These are phyloP conservation scores for Apotomis turbidana DNA, from an alignment of 2,888 invertebrate species.

Conservation along the genomic window DNA sequence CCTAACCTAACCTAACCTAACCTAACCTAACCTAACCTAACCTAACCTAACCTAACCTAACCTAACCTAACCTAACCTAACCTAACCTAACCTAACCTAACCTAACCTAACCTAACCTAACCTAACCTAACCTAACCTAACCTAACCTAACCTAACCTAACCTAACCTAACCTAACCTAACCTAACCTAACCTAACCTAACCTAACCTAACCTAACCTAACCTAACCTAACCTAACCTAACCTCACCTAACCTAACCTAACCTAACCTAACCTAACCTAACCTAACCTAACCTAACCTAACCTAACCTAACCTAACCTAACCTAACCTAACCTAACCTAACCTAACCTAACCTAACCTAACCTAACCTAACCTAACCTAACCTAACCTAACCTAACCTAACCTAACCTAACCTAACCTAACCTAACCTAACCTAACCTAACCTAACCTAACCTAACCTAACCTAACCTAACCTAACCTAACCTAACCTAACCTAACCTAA, in stretches of 20 bases:
- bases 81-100: constrained; percentile 36
- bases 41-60: constrained; percentile 30
- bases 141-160: constrained; percentile 38
- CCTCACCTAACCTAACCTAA: constrained; percentile 35
- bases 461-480: constrained; percentile 5
- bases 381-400: constrained; percentile 12
- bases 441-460: constrained; percentile 7
- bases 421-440: constrained; percentile 3
- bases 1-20: constrained; percentile 38
- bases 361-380: constrained; percentile 7
- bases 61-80: constrained; percentile 23
- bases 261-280: constrained; percentile 24
- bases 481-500: constrained; percentile 11
- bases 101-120: constrained; percentile 34
- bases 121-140: constrained; percentile 38
- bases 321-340: constrained; percentile 7
- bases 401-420: constrained; percentile 5
- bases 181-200: constrained; percentile 31
- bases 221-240: constrained; percentile 33
- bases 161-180: constrained; percentile 38
- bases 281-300: constrained; percentile 12
- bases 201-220: constrained; percentile 28
- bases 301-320: constrained; percentile 7
- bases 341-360: constrained; percentile 7
- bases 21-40: constrained; percentile 36